A percentile compares a stretch with the other conserved stretches of the same genome.
Conservation (phyloP, 1,140 invertebrate genomes). For the Stenopsyche tienmushanensis region DNA sequence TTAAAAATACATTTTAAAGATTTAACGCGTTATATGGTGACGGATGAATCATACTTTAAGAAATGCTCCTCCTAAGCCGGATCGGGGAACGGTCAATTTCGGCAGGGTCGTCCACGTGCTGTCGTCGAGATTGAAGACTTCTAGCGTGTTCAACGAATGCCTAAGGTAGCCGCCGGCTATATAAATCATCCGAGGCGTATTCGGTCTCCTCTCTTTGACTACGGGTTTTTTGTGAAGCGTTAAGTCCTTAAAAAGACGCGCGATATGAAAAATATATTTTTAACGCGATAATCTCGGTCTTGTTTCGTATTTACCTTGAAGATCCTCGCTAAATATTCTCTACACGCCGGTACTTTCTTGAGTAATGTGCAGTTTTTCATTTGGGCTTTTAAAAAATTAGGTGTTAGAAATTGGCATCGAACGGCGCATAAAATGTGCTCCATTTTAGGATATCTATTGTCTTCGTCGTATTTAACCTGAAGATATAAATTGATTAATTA, state of each 20-base stretch:
- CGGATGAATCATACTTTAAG: conserved; percentile 61
- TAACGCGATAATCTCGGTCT: neutral
- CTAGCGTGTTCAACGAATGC: conserved; percentile 81
- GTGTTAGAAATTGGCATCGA: conserved; percentile 88
- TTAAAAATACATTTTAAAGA: conserved; percentile 1
- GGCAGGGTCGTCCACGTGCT: conserved; percentile 79
- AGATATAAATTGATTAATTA: conserved; percentile 14
- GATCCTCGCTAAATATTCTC: conserved; percentile 86
- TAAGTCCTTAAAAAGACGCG: conserved; percentile 60
- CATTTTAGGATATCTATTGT: conserved; percentile 79
- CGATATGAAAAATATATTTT: conserved; percentile 1
- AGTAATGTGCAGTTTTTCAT: conserved; percentile 87
- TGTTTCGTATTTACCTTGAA: conserved; percentile 63
- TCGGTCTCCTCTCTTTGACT: conserved; percentile 81
- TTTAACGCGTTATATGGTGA: neutral
- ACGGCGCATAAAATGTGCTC: conserved; percentile 84
- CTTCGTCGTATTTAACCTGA: conserved; percentile 76
- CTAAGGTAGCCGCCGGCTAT: conserved; percentile 86
- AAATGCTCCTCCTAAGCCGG: conserved; percentile 85
- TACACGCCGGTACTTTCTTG: conserved; percentile 83
- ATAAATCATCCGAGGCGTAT: conserved; percentile 84
- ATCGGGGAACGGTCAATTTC: conserved; percentile 77
- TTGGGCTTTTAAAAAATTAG: conserved; percentile 84
- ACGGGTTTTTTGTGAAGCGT: conserved; percentile 78
- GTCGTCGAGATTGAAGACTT: conserved; percentile 85